Evolutionary conservation across 2,113 vertebrate species (phyloP).

Genomic region (Panthera tigris): DNA sequence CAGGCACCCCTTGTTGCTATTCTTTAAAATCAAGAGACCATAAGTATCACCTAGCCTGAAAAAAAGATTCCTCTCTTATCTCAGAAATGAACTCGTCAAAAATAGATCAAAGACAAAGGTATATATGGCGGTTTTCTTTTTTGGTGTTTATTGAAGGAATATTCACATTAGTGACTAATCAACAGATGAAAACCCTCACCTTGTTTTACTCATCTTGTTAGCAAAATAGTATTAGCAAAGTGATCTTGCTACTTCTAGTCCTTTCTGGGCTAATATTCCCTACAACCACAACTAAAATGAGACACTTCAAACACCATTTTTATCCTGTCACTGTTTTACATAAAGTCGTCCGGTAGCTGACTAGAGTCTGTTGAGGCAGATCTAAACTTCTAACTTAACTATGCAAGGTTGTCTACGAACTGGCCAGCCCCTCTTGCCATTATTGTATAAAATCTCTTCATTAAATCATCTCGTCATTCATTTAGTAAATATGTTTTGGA

Average conservation of each 20-base stretch:
- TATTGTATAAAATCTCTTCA: background rate
- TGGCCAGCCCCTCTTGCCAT: background rate
- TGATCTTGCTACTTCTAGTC: background rate
- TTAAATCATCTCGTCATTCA: background rate
- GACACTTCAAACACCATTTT: background rate
- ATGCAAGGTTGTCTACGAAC: background rate
- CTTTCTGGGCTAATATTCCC: background rate
- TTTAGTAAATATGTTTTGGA: slow-evolving; percentile 20
- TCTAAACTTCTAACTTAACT: background rate
- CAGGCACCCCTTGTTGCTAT: background rate
- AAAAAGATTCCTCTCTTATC: background rate
- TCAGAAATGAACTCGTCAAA: slow-evolving; percentile 27
- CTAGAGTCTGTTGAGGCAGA: background rate
- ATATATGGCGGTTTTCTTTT: background rate
- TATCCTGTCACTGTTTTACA: background rate
- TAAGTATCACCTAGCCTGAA: background rate
- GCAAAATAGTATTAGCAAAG: slow-evolving; percentile 31
- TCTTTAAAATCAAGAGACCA: slow-evolving; percentile 43
- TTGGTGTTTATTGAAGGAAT: slow-evolving; percentile 5
- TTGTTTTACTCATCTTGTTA: background rate
- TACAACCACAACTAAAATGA: background rate
- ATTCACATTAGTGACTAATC: background rate
- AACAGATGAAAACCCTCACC: background rate
- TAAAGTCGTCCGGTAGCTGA: background rate
- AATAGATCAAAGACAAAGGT: slow-evolving; percentile 9